Evolutionary conservation across 2,113 vertebrate genomes (phyloP), one percentile per base, ranked within the genome.

Genomic region (Capreolus pygargus): DNA sequence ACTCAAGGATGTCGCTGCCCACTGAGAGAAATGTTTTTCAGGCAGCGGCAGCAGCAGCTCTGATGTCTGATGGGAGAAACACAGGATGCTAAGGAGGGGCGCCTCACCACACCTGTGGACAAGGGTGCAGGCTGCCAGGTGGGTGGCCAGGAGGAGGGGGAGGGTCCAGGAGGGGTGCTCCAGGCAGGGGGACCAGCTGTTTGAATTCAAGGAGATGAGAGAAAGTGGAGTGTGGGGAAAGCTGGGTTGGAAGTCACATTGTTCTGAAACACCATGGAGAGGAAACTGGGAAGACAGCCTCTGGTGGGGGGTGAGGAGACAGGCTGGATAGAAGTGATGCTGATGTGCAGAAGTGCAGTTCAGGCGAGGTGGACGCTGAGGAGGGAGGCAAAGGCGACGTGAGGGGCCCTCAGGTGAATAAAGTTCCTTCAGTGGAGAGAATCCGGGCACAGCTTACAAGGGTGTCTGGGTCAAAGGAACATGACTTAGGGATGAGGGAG

Each of bases 321-420:
- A 19, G 60, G 82, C 5, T 13, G 15, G 78, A 76, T 28, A 10
- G 52, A 84, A n/a, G 36, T 0, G 54, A 15, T 2, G 3, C 15
- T 1, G 47, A 6, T 3, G 3, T 6, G 0, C 2, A 28, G 43
- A 25, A 25, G 27, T 5, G 3, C 15, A 7, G 36, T 52, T 55
- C 43, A 39, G n/a, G n/a, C 1, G 15, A 36, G 30, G 36, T 70
- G n/a, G 12, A n/a, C 50, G 4, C 60, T 36, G 39, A 74, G 52
- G 50, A 89, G 25, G 11, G 28, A 23, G 36, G 43, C 0, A 0
- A 47, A 17, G 76, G 54, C 25, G 39, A 81, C 6, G 5, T 36
- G 74, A 58, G 16, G 27, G 23, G 7, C 87, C 47, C 33, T 81
- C 25, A 19, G 25, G 21, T 16, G 27, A 11, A 15, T 79, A 36